Evolutionary conservation across 2,797 vertebrate species (phyloP).

Genomic region (Coranthus polyacanthus): DNA sequence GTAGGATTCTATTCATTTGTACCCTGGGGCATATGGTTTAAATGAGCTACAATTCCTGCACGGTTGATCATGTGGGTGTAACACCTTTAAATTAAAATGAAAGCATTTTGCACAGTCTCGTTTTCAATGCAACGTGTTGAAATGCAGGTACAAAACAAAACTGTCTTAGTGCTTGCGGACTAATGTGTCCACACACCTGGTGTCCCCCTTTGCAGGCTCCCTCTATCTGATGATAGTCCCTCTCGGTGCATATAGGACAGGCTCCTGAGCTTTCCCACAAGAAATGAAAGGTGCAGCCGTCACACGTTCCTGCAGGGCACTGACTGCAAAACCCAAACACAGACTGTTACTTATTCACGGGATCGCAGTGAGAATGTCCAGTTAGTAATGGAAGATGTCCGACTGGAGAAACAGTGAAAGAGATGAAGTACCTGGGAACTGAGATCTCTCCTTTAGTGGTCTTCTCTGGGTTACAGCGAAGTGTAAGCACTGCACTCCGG

Average conservation of each 20-base stretch:
- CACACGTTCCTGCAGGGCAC: conserved; percentile 95
- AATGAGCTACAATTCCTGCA: conserved; percentile 9
- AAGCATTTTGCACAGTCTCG: background rate
- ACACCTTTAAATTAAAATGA: conserved; percentile 9
- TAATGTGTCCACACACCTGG: conserved; percentile 81
- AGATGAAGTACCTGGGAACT: conserved; percentile 89
- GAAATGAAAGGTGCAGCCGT: conserved; percentile 94
- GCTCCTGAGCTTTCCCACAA: conserved; percentile 95
- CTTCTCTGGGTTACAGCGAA: conserved; percentile 91
- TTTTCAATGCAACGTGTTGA: conserved; percentile 2
- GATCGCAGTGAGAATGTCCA: background rate
- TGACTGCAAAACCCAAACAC: conserved; percentile 77
- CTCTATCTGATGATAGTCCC: conserved; percentile 94
- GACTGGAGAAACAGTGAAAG: background rate
- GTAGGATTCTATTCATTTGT: background rate
- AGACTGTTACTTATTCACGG: conserved; percentile 18
- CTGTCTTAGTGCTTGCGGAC: background rate
- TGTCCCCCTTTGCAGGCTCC: conserved; percentile 92
- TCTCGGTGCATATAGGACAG: conserved; percentile 92
- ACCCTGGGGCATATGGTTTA: background rate
- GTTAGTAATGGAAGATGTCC: background rate
- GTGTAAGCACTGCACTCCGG: conserved; percentile 90
- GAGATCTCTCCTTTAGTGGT: conserved; percentile 87
- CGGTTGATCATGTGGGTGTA: background rate
- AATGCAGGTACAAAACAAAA: background rate